phyloP scores from a whole-genome alignment of 64 coral and sea anemone species.

The Montipora foliosa region DNA sequence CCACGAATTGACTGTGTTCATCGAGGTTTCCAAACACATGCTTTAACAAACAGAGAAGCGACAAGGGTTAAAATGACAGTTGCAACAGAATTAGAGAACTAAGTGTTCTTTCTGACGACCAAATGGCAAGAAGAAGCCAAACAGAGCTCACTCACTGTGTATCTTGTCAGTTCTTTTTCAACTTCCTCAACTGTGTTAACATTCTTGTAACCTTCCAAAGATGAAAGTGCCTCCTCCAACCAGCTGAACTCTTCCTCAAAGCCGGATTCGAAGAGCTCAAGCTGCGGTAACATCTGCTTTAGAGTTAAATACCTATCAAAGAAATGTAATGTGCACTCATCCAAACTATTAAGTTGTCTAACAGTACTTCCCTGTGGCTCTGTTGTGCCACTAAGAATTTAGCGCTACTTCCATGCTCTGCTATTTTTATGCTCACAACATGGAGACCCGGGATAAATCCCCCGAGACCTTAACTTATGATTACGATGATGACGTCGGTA shows the following conservation, averaged over 20 bases:
- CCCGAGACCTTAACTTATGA: no score
- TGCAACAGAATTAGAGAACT: not conserved
- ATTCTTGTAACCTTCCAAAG: slow-evolving; percentile 72
- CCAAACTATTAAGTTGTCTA: no score
- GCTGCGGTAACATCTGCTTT: slow-evolving; percentile 83
- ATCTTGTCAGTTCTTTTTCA: slow-evolving; percentile 67
- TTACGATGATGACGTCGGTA: no score
- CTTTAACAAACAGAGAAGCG: slow-evolving; percentile 12
- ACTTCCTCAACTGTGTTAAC: slow-evolving; percentile 76
- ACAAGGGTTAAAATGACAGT: no score
- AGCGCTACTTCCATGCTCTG: no score
- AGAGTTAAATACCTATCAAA: slow-evolving; percentile 40
- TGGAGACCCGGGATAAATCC: no score
- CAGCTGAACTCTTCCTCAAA: slow-evolving; percentile 83
- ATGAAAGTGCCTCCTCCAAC: slow-evolving; percentile 60
- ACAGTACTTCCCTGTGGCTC: no score
- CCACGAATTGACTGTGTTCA: slow-evolving; percentile 75
- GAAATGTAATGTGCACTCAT: not conserved
- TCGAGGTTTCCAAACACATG: slow-evolving; percentile 82
- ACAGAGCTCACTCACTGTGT: slow-evolving; percentile 57
- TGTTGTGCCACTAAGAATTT: no score
- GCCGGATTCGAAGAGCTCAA: slow-evolving; percentile 77
- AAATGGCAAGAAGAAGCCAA: not conserved
- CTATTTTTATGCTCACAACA: no score
- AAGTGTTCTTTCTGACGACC: no score